These are phyloP conservation scores for Nicator chloris DNA, from an alignment of 2,113 vertebrate species.

Conservation along the genomic window DNA sequence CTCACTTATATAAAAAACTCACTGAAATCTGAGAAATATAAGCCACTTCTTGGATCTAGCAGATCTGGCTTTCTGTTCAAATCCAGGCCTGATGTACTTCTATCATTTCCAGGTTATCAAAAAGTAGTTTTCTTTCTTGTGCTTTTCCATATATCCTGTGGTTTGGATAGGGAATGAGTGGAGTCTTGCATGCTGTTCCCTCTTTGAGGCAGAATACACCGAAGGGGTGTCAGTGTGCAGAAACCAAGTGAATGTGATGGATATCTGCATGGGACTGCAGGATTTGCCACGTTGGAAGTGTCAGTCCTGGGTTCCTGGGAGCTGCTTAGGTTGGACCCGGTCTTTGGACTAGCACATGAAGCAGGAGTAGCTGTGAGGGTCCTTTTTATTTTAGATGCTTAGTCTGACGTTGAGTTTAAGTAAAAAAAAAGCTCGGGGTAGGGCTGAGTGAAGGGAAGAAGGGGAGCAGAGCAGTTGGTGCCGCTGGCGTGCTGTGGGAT, in stretches of 20 bases:
- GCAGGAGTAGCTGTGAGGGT: background rate
- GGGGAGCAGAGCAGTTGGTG: fast-evolving
- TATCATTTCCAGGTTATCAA: background rate
- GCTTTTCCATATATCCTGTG: background rate
- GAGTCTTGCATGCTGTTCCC: background rate
- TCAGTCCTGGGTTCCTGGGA: background rate
- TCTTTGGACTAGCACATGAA: background rate
- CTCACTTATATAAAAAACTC: background rate
- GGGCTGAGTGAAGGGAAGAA: background rate
- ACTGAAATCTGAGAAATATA: background rate
- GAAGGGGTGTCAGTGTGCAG: background rate
- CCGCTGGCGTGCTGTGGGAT: fast-evolving
- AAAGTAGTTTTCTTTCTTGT: background rate
- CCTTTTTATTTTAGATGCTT: background rate
- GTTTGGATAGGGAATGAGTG: background rate
- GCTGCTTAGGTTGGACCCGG: background rate
- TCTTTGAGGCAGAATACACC: background rate
- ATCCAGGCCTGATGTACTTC: background rate
- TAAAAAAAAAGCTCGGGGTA: background rate
- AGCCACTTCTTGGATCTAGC: background rate
- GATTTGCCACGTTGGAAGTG: background rate
- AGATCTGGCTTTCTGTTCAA: background rate
- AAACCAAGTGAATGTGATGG: background rate
- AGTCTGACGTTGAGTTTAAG: background rate
- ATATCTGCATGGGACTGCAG: background rate